Evolutionary conservation across 2,113 vertebrate genomes (phyloP), one percentile per base, ranked within the genome.

Genomic region (Narcine bancroftii): DNA sequence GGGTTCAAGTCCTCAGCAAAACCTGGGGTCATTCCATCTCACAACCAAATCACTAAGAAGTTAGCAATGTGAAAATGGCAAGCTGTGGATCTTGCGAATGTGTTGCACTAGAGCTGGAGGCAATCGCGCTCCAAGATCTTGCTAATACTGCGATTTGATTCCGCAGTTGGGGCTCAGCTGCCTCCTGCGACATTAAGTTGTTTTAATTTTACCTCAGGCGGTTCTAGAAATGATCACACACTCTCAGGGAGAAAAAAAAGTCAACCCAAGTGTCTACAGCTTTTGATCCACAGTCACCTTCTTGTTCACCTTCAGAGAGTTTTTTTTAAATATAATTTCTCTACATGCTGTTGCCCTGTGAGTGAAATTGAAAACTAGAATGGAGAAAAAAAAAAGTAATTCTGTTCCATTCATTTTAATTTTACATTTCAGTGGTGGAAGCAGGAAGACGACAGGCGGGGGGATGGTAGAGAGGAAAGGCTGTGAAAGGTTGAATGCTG

Each of bases 251-350:
- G 19, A 87, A 85, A 36, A 85, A 21, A 13, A 9, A 83, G 50
- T 0, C 53, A 60, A 87, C 53, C 53, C 33, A n/a, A 21, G 50
- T 60, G 33, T n/a, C 81, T 56, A 33, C 33, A 2, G 33, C 53
- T 87, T 0, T 0, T 87, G 81, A 87, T 87, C 53, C 60, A 33
- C 53, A 87, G 50, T 87, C 81, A 87, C 81, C 81, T 87, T 87
- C 81, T 60, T 19, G 56, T 60, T 87, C 81, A 36, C 53, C 53
- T 87, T 87, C 81, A 63, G 53, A 87, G 53, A n/a, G 17, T 60
- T 60, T 85, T 9, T 1, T 53, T 17, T 21, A 36, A 17, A 17
- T 26, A 26, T 45, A 45, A 81, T 53, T 81, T 50, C 17, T 26
- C 77, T 50, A 1, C 33, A 26, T 7, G 11, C 9, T 33, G 47